Evolutionary conservation across 2,888 invertebrate genomes (phyloP).

Genomic region (Entomobrya proxima): DNA sequence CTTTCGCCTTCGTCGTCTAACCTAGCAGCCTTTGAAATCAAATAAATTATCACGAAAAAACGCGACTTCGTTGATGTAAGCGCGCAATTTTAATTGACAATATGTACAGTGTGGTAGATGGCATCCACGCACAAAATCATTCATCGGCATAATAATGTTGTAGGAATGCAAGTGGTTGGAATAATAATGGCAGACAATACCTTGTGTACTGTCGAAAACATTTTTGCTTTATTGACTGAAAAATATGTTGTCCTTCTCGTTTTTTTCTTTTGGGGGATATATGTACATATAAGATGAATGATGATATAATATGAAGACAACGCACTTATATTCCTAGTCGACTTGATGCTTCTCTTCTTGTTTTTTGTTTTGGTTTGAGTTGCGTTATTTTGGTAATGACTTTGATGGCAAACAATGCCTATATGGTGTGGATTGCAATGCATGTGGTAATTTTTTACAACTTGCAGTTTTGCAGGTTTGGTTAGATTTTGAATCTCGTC

Average conservation of each 20-base stretch:
- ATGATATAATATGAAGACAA: not conserved
- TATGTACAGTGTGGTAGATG: not conserved
- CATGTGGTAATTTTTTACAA: not conserved
- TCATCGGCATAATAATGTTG: not conserved
- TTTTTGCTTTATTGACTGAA: too few species aligned
- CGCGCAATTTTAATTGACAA: not conserved
- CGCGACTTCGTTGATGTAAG: not conserved
- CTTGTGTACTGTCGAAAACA: too few species aligned
- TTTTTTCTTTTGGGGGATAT: too few species aligned
- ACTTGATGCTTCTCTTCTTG: not conserved
- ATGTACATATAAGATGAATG: too few species aligned
- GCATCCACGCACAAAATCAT: conserved; percentile 14
- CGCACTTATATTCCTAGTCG: not conserved
- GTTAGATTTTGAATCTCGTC: too few species aligned
- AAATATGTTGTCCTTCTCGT: not conserved
- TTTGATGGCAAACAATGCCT: conserved; percentile 14
- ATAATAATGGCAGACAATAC: not conserved
- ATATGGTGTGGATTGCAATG: not conserved
- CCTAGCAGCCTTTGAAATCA: not conserved
- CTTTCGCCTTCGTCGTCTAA: not conserved
- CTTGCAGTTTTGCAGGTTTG: not conserved
- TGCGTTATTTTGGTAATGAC: conserved; percentile 21
- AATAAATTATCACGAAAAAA: conserved; percentile 2
- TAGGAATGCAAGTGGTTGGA: conserved; percentile 3
- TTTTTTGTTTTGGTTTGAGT: not conserved